Evolutionary conservation across 2,113 vertebrate species (phyloP).

Genomic region (Phalacrocorax carbo): DNA sequence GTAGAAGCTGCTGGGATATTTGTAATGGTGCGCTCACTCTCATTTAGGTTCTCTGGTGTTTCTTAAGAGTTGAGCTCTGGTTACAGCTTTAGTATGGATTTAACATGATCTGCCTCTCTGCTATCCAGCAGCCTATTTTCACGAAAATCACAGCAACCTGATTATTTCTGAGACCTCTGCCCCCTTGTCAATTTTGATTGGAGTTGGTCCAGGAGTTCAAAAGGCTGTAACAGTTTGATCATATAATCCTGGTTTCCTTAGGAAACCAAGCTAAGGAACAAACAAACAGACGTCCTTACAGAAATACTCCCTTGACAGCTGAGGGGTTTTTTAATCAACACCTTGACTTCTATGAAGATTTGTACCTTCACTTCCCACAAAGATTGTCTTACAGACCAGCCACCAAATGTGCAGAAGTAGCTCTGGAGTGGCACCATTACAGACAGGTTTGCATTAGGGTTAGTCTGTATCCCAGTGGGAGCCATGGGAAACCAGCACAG

Average conservation of each 20-base stretch:
- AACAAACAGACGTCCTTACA: constrained; percentile 51
- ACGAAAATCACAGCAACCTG: constrained; percentile 54
- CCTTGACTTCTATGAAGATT: not conserved
- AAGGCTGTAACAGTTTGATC: constrained; percentile 64
- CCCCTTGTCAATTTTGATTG: constrained; percentile 66
- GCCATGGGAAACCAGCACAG: not conserved
- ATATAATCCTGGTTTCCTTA: constrained; percentile 58
- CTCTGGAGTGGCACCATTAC: not conserved
- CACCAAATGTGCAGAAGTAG: not conserved
- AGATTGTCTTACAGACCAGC: constrained; percentile 26
- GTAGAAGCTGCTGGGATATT: not conserved
- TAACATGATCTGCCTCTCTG: constrained; percentile 16
- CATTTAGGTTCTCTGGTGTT: not conserved
- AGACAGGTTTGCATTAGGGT: not conserved
- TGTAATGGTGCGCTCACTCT: not conserved
- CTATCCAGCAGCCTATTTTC: constrained; percentile 43
- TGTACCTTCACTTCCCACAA: constrained; percentile 49
- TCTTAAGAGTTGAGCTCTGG: constrained; percentile 16
- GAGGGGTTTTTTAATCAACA: constrained; percentile 21
- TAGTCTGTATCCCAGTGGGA: not conserved
- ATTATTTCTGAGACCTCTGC: constrained; percentile 71
- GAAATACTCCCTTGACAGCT: not conserved
- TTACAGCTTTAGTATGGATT: constrained; percentile 34
- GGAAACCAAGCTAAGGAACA: constrained; percentile 59
- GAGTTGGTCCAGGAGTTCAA: constrained; percentile 56